Evolutionary conservation across 2,113 vertebrate genomes (phyloP), one percentile per base, ranked within the genome.

Genomic region (Tenebrosternarchus preto): DNA sequence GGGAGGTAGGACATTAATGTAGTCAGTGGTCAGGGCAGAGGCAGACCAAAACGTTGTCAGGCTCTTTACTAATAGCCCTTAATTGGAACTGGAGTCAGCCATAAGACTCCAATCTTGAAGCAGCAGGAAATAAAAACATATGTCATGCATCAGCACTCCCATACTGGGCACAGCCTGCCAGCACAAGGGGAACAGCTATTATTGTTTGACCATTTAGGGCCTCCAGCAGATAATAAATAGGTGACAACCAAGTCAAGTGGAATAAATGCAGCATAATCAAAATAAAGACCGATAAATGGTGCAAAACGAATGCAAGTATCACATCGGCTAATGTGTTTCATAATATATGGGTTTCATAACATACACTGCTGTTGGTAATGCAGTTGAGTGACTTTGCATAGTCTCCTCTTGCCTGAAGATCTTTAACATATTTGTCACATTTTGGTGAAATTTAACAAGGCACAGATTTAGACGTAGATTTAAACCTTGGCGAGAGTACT

Each of bases 31-130:
- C 53, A 81, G 68, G 56, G 71, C 60, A 22, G 20, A 68, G 39
- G 70, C 64, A 55, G 56, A 39, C 16, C 60, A 22, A 64, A 71
- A 64, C 31, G 43, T 43, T 36, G 66, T 46, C 67, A 55, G 53
- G 33, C 78, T 77, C 29, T 73, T 39, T 60, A 50, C 82, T 90
- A 87, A 89, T 80, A 70, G 84, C 72, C 57, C 79, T 73, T 84
- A 84, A 88, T 86, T 86, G 77, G 76, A 61, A 43, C 15, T 4
- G 78, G 80, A 84, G 59, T 50, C 64, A 57, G 69, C 80, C 71
- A 76, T 86, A 85, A 87, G 64, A 83, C 68, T 43, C 63, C 77
- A 71, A 73, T 2, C 68, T 85, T 71, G 85, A 76, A 73, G 71
- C 82, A 69, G 67, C 46, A 2, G 68, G 55, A 84, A 84, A 84